Conservation (phyloP, 2,888 invertebrate species). For the Yponomeuta plumbellus region DNA sequence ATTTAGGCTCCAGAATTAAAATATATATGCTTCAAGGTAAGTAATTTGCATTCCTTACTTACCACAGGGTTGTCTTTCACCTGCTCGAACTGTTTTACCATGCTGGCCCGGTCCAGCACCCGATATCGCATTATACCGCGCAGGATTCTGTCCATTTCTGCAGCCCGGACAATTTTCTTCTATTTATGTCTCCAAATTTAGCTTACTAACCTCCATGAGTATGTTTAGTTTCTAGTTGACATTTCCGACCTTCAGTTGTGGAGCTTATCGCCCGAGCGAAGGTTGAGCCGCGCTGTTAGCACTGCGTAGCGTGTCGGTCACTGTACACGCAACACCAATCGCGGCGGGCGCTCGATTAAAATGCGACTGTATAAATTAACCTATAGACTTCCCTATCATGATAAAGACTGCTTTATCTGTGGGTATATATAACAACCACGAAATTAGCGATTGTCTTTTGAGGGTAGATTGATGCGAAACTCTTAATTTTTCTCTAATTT, state of each 20-base stretch:
- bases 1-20: neutral
- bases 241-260: slow-evolving; percentile 61
- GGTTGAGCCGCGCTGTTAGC: neutral
- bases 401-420: too few relatives aligned
- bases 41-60: slow-evolving; percentile 41
- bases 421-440: too few relatives aligned
- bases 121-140: slow-evolving; percentile 94
- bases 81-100: slow-evolving; percentile 95
- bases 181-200: slow-evolving; percentile 17
- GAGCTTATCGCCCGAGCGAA: slow-evolving; percentile 49
- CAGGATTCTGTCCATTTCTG: slow-evolving; percentile 88
- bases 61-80: slow-evolving; percentile 93
- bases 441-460: neutral
- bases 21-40: slow-evolving; percentile 13
- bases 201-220: slow-evolving; percentile 11
- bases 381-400: too few relatives aligned
- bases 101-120: slow-evolving; percentile 85
- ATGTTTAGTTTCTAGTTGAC: slow-evolving; percentile 42
- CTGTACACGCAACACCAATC: slow-evolving; percentile 7
- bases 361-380: neutral
- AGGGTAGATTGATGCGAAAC: neutral
- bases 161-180: slow-evolving; percentile 15
- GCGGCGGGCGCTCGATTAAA: neutral
- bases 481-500: slow-evolving; percentile 14
- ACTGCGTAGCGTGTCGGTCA: slow-evolving; percentile 20